A percentile compares a stretch with the other conserved stretches of the same genome.
Evolutionary conservation across 2,797 vertebrate genomes (phyloP).

Genomic region (Poecilia wingei): DNA sequence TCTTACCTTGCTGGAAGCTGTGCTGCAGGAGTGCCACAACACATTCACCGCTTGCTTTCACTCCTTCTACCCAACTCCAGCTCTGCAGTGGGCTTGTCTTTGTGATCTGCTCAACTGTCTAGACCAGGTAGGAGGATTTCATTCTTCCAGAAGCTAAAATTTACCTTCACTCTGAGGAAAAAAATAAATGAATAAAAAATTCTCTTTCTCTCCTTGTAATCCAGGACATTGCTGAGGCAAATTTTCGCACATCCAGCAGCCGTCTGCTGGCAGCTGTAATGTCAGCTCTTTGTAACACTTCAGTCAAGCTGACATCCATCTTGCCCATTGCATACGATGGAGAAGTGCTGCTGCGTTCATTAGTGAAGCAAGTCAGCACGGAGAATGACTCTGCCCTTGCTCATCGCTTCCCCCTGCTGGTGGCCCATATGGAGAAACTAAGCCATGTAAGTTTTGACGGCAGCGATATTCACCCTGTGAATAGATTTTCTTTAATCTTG

Average conservation of each 20-base stretch:
- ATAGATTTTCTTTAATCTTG: neutral
- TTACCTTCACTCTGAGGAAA: neutral
- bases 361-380: conserved; percentile 98
- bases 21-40: conserved; percentile 97
- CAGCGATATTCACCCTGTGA: neutral
- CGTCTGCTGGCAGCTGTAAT: conserved; percentile 96
- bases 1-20: conserved; percentile 93
- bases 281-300: conserved; percentile 97
- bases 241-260: conserved; percentile 97
- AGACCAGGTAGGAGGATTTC: conserved; percentile 85
- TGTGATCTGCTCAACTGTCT: conserved; percentile 97
- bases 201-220: neutral
- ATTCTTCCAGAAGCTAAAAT: neutral
- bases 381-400: conserved; percentile 97
- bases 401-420: conserved; percentile 96
- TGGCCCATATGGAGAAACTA: conserved; percentile 98
- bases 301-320: conserved; percentile 96
- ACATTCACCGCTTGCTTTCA: conserved; percentile 99
- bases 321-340: conserved; percentile 97
- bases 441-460: conserved; percentile 86
- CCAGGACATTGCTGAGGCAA: conserved; percentile 97
- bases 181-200: neutral
- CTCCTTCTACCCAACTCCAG: conserved; percentile 97
- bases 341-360: conserved; percentile 92
- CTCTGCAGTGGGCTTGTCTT: conserved; percentile 97